phyloP scores from a whole-genome alignment of 2,888 invertebrate genomes.

The Meloe dianella region DNA sequence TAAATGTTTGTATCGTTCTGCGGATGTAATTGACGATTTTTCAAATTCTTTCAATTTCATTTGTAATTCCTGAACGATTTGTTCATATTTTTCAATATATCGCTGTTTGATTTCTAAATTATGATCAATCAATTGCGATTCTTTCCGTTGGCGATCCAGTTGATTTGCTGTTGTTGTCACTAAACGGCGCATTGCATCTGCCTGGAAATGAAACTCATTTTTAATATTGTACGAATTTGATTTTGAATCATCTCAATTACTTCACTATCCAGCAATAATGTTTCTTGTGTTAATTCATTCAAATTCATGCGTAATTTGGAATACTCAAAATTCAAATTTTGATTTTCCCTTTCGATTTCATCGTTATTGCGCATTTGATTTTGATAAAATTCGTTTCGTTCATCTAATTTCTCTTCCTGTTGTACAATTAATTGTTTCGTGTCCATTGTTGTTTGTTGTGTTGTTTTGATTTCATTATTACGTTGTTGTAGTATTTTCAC shows the following conservation, averaged over 20 bases:
- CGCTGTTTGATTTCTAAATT: slow-evolving; percentile 42
- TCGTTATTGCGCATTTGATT: slow-evolving; percentile 67
- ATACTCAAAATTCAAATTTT: slow-evolving; percentile 55
- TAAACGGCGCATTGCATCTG: slow-evolving; percentile 61
- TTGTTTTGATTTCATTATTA: slow-evolving; percentile 69
- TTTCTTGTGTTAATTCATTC: slow-evolving; percentile 49
- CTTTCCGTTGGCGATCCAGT: slow-evolving; percentile 51
- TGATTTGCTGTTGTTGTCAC: slow-evolving; percentile 58
- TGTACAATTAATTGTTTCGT: slow-evolving; percentile 51
- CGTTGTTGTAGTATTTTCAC: slow-evolving; percentile 73
- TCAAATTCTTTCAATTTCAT: slow-evolving; percentile 62
- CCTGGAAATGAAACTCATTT: slow-evolving; percentile 49
- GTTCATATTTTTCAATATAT: slow-evolving; percentile 37
- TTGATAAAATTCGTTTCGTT: slow-evolving; percentile 67
- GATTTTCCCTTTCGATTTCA: slow-evolving; percentile 59
- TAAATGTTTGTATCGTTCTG: slow-evolving; percentile 66
- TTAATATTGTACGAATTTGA: neutral
- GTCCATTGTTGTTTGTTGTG: slow-evolving; percentile 49
- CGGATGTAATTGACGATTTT: slow-evolving; percentile 63
- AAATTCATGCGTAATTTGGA: slow-evolving; percentile 56
- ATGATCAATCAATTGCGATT: slow-evolving; percentile 43
- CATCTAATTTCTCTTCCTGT: slow-evolving; percentile 63
- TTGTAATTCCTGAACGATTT: slow-evolving; percentile 56
- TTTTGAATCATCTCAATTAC: slow-evolving; percentile 38
- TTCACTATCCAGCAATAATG: slow-evolving; percentile 58